These are phyloP conservation scores for Timema cristinae DNA, from an alignment of 2,888 invertebrate genomes.

Conservation along the genomic window DNA sequence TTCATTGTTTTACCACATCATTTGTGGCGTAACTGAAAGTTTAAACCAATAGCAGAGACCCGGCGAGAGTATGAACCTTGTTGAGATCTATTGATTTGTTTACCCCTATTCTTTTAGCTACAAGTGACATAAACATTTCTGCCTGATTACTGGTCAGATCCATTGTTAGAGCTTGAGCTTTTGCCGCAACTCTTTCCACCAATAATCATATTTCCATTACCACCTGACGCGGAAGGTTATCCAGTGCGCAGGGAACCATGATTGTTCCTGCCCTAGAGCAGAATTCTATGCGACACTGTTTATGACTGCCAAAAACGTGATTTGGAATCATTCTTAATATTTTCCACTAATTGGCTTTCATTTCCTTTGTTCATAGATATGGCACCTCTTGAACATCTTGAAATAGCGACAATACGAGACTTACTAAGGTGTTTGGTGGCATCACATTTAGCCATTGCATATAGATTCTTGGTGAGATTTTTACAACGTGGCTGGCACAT, in stretches of 20 bases:
- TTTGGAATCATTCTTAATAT: not conserved
- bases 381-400: not conserved
- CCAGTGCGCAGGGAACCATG: not conserved
- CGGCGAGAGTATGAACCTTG: not conserved
- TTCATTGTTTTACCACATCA: not conserved
- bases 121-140: not conserved
- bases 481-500: conserved; percentile 38
- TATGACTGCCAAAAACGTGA: conserved; percentile 4
- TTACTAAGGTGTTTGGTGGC: not conserved
- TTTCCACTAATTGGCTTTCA: not conserved
- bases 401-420: not conserved
- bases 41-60: not conserved
- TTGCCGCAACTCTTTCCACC: not conserved
- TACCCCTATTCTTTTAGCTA: not conserved
- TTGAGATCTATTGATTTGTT: not conserved
- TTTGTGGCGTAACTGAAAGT: not conserved
- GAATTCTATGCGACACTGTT: not conserved
- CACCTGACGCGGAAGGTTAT: not conserved
- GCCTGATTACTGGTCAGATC: conserved; percentile 5
- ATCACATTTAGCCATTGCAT: not conserved
- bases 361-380: not conserved
- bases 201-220: not conserved
- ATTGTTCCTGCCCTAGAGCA: not conserved
- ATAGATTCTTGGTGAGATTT: conserved; percentile 24
- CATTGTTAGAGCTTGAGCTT: not conserved